phyloP scores from a whole-genome alignment of 2,113 vertebrate genomes.

The Catharus bicknelli region DNA sequence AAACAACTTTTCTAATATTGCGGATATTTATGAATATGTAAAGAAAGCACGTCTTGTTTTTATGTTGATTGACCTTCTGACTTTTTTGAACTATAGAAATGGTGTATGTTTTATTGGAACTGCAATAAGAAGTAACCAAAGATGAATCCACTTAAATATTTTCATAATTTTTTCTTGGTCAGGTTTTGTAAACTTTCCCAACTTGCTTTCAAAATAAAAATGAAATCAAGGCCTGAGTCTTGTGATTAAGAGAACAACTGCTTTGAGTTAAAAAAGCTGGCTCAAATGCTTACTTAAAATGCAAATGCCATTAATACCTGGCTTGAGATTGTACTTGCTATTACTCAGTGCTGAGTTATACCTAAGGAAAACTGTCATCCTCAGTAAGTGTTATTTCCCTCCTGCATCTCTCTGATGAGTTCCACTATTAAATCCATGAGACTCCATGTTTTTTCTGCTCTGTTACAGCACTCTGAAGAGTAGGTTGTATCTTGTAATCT shows the following conservation, averaged over 20 bases:
- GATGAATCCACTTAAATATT: slow-evolving; percentile 80
- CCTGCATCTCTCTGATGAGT: not conserved
- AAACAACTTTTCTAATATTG: slow-evolving; percentile 71
- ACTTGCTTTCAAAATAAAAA: slow-evolving; percentile 81
- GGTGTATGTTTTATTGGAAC: slow-evolving; percentile 71
- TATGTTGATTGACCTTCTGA: slow-evolving; percentile 71
- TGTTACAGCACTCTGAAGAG: rapidly evolving
- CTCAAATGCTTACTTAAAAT: not conserved
- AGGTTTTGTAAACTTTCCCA: slow-evolving; percentile 77
- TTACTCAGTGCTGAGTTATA: not conserved
- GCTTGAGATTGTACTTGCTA: not conserved
- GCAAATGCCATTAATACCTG: not conserved
- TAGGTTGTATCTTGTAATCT: not conserved
- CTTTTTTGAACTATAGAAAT: slow-evolving; percentile 57
- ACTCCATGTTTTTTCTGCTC: not conserved
- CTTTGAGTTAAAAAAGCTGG: not conserved
- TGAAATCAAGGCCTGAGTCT: slow-evolving; percentile 65
- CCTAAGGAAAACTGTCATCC: not conserved
- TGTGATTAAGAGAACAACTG: slow-evolving; percentile 30
- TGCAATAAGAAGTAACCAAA: slow-evolving; percentile 85
- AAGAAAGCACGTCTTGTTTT: slow-evolving; percentile 68
- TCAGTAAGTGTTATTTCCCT: not conserved
- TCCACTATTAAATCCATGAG: not conserved
- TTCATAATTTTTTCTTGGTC: slow-evolving; percentile 78
- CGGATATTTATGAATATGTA: slow-evolving; percentile 73